Conservation (phyloP, 2,113 vertebrate species). For the Plotosus lineatus region DNA sequence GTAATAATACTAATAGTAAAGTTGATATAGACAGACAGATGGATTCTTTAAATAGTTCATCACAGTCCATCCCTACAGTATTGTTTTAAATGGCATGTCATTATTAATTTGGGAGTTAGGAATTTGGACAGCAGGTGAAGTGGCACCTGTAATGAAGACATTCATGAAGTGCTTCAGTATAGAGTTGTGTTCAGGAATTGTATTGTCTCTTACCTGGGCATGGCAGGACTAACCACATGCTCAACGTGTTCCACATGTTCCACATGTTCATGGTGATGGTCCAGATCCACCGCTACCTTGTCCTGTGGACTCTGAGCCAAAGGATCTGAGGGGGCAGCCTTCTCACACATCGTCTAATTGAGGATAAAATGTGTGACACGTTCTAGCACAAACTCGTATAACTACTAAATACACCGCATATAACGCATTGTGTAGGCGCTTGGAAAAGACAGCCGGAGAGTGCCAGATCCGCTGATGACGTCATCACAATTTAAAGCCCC, state of each 20-base stretch:
- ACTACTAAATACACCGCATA: neutral
- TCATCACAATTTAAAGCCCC: too few relatives aligned
- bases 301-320: neutral
- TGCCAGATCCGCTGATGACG: too few relatives aligned
- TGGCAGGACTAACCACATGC: neutral
- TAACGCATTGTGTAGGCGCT: neutral
- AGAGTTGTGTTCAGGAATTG: neutral
- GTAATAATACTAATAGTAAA: too few relatives aligned
- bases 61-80: neutral
- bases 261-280: conserved; percentile 13
- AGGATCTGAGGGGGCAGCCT: neutral
- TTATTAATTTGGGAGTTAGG: neutral
- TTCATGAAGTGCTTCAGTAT: neutral
- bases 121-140: neutral
- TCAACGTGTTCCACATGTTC: neutral
- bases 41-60: too few relatives aligned
- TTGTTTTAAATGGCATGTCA: neutral
- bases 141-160: neutral
- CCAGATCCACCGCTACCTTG: neutral
- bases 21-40: too few relatives aligned
- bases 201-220: conserved; percentile 24
- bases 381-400: neutral
- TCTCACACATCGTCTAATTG: conserved; percentile 41
- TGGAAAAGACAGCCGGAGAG: too few relatives aligned
- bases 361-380: neutral